Evolutionary conservation across 1,140 invertebrate species (phyloP), one percentile per base, ranked within the genome.

Genomic region (Steinernema khuongi): DNA sequence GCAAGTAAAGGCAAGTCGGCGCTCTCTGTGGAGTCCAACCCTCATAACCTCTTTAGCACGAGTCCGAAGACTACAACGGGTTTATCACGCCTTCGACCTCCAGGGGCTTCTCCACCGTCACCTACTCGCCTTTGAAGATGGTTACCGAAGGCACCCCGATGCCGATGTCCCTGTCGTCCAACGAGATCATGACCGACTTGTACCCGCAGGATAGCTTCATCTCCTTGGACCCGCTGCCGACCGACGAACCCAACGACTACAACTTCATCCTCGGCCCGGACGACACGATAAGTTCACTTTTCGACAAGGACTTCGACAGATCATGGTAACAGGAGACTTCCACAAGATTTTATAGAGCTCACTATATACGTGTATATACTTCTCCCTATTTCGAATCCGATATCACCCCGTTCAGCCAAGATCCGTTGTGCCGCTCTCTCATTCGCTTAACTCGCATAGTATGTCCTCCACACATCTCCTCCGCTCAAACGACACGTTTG

Each of bases 111-210:
- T 67, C 32, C 17, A 67, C 19, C 22, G 31, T 29, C 22, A 68
- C 68, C 36, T 67, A 74, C 18, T 76, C 75, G 26, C 75, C 75
- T 0, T 32, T 76, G 28, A 76, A 76, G 31, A 77, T 76, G 75
- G 33, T 75, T 11, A 69, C 72, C 19, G 74, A 77, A 1, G 76
- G 76, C 28, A 68, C 66, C 22, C 31, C 41, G 28, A 67, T 19
- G 71, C 44, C 31, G 70, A 71, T 44, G 33, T 70, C 31, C 18
- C 32, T 44, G 28, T 66, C 66, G 19, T 43, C 31, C 7, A 33
- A 70, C 71, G 66, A 31, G 71, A 30, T 66, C 26, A 44, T 31
- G 73, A 43, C 73, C 30, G 31, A 36, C 43, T 30, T 28, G 71
- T 26, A 75, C 73, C 33, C 73, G 30, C 32, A 50, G 32, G 70